Conservation (phyloP, 2,113 vertebrate species). For the Neogobius melanostomus region DNA sequence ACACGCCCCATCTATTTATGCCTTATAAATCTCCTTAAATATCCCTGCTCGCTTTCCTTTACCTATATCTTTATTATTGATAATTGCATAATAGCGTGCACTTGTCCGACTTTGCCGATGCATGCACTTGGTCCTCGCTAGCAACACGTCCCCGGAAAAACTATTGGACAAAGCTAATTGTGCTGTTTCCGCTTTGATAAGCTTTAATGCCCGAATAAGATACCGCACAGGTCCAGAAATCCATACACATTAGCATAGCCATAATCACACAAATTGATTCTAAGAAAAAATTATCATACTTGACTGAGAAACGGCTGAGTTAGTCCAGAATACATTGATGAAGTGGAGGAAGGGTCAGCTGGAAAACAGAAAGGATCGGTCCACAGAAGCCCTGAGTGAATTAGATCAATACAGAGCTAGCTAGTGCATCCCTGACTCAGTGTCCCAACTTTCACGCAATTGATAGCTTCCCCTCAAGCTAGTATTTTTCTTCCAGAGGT, state of each 20-base stretch:
- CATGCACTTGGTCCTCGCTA: too few relatives aligned
- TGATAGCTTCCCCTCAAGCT: constrained; percentile 42
- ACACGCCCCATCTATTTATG: constrained; percentile 11
- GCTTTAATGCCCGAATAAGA: constrained; percentile 42
- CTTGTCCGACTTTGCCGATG: constrained; percentile 18
- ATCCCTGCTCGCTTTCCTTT: constrained; percentile 17
- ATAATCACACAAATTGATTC: constrained; percentile 67
- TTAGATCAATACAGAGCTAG: constrained; percentile 54
- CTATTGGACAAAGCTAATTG: constrained; percentile 6
- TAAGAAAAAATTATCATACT: constrained; percentile 57
- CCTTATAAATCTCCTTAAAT: constrained; percentile 31
- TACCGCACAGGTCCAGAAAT: constrained; percentile 36
- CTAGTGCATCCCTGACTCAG: constrained; percentile 24
- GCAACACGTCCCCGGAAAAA: neutral
- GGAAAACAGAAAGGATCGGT: constrained; percentile 42
- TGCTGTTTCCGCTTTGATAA: neutral
- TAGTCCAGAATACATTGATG: constrained; percentile 51
- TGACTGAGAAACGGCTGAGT: constrained; percentile 60
- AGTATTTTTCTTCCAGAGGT: neutral
- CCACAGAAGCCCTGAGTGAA: constrained; percentile 39
- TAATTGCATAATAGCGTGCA: constrained; percentile 19
- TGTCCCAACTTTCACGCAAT: constrained; percentile 61
- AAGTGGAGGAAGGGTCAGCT: constrained; percentile 20
- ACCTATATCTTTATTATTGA: constrained; percentile 26
- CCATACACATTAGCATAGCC: constrained; percentile 61